A percentile compares a stretch with the other conserved stretches of the same genome.
Evolutionary conservation across 1,140 invertebrate genomes (phyloP).

Genomic region (Chironomus tepperi): DNA sequence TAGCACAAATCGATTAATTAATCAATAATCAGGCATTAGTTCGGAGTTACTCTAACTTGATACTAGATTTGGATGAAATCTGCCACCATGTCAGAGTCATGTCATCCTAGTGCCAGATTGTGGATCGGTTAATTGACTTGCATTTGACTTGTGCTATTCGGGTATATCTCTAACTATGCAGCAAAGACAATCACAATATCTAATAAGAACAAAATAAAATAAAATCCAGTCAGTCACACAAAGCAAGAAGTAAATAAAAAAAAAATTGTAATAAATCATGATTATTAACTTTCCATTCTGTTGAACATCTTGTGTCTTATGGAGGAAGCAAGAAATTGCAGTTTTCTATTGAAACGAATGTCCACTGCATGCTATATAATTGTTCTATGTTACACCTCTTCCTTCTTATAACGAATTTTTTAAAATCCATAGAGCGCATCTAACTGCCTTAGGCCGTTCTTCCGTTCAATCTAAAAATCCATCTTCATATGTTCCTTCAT

Average conservation of each 20-base stretch:
- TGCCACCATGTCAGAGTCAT: too few species aligned
- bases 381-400: neutral
- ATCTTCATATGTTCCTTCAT: neutral
- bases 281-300: conserved; percentile 1
- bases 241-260: neutral
- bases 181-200: neutral
- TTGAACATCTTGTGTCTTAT: neutral
- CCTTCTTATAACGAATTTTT: neutral
- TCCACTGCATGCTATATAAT: neutral
- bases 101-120: too few species aligned
- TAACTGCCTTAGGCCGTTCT: neutral
- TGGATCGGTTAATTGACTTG: too few species aligned
- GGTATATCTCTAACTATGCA: too few species aligned
- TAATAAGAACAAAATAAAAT: neutral
- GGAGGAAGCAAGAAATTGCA: neutral
- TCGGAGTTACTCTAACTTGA: too few species aligned
- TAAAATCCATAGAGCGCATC: conserved; percentile 12
- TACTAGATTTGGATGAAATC: too few species aligned
- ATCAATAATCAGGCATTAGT: too few species aligned
- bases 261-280: neutral
- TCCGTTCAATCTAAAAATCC: neutral
- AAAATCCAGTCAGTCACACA: neutral
- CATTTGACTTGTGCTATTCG: too few species aligned
- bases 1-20: too few species aligned
- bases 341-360: neutral